Base-by-base conservation (phyloP, 1,140 invertebrate species). In the Drosophila nebulosa region DNA sequence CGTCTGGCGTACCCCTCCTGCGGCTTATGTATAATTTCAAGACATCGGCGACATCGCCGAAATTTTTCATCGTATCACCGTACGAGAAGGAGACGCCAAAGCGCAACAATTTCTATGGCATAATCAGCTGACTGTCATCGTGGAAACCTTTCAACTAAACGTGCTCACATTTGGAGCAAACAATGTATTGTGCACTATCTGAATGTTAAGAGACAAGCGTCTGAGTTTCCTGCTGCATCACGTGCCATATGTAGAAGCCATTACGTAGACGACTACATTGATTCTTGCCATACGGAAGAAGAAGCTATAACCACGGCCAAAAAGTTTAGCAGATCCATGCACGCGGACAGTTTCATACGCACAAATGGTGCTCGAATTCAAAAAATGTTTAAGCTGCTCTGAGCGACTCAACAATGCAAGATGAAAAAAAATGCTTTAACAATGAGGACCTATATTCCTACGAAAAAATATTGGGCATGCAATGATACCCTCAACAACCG, bases 191-290 rank as follows among this genome's bases (percentile, higher is more conserved):
- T 21, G 35, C 18, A 39, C 9, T 26, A 60, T 27, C 9, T 42
- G 22, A 61, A 61, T 26, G 24, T 42, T 9, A 26, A 14, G 2
- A 46, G 4, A 21, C 24, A 50, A 12, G 59, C 9, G 3, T 6
- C 24, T 3, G 12, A 51, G 24, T 61, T 21, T 26, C 35, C 59
- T 2, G 12, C 36, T 10, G 22, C 59, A 10, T 9, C 24, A 4
- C 10, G 10, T 14, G 59, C 42, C n/a, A 61, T 61, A 2, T n/a
- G 10, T 1, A 24, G 26, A 7, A 6, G 22, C 7, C 59, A 61
- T 3, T 61, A 61, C 22, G 59, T 61, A 12, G 59, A 61, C 18
- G 59, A 61, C 59, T 61, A 27, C 24, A 61, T 61, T 12, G 56
- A 58, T 36, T 58, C 32, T 9, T 58, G 56, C 9, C 56, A 58